Conservation (phyloP, 2,113 vertebrate species). For the Synodontis membranacea region DNA sequence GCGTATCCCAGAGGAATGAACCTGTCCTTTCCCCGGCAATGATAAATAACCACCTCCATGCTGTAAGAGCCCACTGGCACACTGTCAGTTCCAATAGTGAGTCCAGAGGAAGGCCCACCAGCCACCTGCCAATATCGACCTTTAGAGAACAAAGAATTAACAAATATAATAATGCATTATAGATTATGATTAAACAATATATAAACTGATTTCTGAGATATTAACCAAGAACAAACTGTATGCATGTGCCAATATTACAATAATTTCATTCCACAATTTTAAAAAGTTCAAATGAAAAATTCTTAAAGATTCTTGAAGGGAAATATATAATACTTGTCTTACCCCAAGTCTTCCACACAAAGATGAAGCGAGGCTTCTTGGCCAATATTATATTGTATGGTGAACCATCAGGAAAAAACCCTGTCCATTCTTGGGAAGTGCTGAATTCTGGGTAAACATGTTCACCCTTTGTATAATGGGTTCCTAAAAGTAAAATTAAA, state of each 20-base stretch:
- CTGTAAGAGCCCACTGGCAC: constrained; percentile 81
- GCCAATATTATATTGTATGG: constrained; percentile 66
- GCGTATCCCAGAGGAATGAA: constrained; percentile 84
- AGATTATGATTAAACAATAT: not conserved
- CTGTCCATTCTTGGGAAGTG: constrained; percentile 46
- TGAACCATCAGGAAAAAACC: constrained; percentile 82
- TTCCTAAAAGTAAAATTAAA: constrained; percentile 69
- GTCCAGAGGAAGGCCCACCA: constrained; percentile 79
- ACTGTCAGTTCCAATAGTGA: constrained; percentile 79
- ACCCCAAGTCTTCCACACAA: constrained; percentile 93
- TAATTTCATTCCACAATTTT: not conserved
- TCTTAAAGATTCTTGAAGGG: not conserved
- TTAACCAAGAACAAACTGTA: not conserved
- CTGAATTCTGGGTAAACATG: constrained; percentile 79
- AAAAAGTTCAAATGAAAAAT: not conserved
- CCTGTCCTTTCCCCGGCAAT: constrained; percentile 79
- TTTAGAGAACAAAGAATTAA: constrained; percentile 55
- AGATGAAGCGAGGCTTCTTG: constrained; percentile 80
- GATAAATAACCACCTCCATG: constrained; percentile 91
- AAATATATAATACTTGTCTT: constrained; percentile 49
- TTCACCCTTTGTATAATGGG: constrained; percentile 73
- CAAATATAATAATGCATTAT: not conserved
- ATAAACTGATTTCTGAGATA: not conserved
- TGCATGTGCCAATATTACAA: not conserved
- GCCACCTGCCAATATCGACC: constrained; percentile 91